Evolutionary conservation across 2,797 vertebrate species (phyloP).

Genomic region (Xiphorhynchus erythropygius): DNA sequence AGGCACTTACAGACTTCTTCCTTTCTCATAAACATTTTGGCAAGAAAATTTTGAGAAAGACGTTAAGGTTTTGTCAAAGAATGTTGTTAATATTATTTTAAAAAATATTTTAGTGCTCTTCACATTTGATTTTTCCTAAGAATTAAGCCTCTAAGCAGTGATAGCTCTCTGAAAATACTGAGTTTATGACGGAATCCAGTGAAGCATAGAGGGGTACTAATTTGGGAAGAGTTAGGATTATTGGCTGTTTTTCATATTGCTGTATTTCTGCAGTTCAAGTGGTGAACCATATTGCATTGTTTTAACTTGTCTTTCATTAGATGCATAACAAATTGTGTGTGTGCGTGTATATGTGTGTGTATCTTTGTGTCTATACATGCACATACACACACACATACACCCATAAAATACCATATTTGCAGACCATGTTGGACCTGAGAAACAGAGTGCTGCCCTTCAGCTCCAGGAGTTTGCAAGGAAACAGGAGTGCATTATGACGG

Average conservation of each 20-base stretch:
- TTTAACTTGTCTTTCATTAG: neutral
- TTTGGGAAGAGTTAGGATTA: neutral
- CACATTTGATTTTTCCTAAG: neutral
- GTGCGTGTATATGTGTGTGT: accelerated
- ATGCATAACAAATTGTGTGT: neutral
- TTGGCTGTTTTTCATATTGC: neutral
- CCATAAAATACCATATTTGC: neutral
- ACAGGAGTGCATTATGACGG: neutral
- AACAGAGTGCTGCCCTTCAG: neutral
- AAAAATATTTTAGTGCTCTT: neutral
- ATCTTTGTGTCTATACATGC: neutral
- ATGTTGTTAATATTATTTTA: neutral
- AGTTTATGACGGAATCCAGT: neutral
- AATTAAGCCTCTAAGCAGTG: neutral
- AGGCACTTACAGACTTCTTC: conserved; percentile 2
- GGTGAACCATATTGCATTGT: neutral
- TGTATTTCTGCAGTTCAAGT: neutral
- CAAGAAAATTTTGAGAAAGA: neutral
- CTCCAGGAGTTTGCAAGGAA: neutral
- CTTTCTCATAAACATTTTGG: conserved; percentile 35
- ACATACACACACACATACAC: neutral
- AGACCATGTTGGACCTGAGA: neutral
- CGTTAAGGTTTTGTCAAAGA: neutral
- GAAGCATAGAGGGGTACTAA: neutral
- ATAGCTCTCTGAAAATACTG: neutral